phyloP scores from a whole-genome alignment of 2,113 vertebrate genomes.

The Dipodomys stephensi region DNA sequence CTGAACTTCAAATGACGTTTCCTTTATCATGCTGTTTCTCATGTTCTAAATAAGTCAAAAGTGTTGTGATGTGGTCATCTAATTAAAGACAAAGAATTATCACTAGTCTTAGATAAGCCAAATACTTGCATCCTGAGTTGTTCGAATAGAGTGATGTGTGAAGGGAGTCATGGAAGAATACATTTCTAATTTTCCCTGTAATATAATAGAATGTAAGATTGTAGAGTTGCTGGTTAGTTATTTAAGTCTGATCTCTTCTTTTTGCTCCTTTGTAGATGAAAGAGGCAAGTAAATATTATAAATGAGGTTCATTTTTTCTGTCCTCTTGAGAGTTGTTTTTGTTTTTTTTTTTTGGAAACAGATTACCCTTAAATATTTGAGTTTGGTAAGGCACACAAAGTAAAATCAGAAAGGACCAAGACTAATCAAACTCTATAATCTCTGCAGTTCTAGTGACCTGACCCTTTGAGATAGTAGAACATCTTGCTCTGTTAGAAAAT shows the following conservation, averaged over 20 bases:
- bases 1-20: background rate
- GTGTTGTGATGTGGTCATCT: slow-evolving; percentile 6
- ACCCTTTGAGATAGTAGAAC: background rate
- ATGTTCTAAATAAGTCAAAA: slow-evolving; percentile 28
- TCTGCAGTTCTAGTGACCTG: background rate
- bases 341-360: slow-evolving; percentile 46
- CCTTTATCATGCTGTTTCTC: slow-evolving; percentile 26
- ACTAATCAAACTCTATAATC: background rate
- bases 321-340: background rate
- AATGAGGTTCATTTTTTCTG: too few species aligned
- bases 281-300: slow-evolving; percentile 9
- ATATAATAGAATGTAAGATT: slow-evolving; percentile 3
- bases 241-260: slow-evolving; percentile 46
- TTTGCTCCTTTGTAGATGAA: slow-evolving; percentile 17
- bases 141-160: slow-evolving; percentile 38
- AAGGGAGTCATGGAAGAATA: background rate
- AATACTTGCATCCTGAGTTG: slow-evolving; percentile 41
- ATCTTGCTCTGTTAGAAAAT: slow-evolving; percentile 52
- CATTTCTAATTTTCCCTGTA: slow-evolving; percentile 34
- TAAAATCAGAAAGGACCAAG: background rate
- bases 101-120: slow-evolving; percentile 8
- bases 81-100: slow-evolving; percentile 32
- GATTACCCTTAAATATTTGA: slow-evolving; percentile 34
- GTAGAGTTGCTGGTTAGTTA: slow-evolving; percentile 32
- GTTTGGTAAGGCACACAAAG: slow-evolving; percentile 46